These are phyloP conservation scores for Monomorium pharaonis DNA, from an alignment of 1,140 invertebrate genomes.

Conservation along the genomic window DNA sequence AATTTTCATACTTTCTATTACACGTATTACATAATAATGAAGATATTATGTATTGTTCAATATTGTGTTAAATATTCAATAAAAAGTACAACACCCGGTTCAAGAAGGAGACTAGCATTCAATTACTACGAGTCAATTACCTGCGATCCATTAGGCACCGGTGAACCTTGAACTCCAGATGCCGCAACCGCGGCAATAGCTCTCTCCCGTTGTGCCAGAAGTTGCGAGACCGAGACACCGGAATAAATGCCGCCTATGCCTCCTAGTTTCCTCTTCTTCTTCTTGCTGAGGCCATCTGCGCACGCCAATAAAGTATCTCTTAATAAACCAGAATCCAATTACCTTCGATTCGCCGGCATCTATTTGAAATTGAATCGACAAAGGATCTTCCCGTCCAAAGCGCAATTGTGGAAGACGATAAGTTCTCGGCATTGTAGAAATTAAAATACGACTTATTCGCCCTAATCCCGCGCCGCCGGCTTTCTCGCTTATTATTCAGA, in stretches of 20 bases:
- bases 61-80: not conserved
- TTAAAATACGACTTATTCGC: slow-evolving; percentile 62
- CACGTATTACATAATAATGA: not conserved
- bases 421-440: slow-evolving; percentile 35
- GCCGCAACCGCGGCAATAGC: slow-evolving; percentile 78
- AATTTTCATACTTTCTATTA: not conserved
- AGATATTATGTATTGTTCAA: not conserved
- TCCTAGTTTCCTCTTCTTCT: slow-evolving; percentile 88
- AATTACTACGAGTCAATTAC: slow-evolving; percentile 75
- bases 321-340: slow-evolving; percentile 56
- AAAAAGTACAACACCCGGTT: not conserved
- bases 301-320: slow-evolving; percentile 64
- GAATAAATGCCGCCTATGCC: slow-evolving; percentile 85
- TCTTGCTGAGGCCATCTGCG: slow-evolving; percentile 87
- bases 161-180: slow-evolving; percentile 76
- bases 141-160: slow-evolving; percentile 80
- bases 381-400: slow-evolving; percentile 39
- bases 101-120: not conserved
- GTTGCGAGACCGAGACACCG: slow-evolving; percentile 88
- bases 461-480: slow-evolving; percentile 50
- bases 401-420: slow-evolving; percentile 42
- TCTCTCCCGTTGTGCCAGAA: slow-evolving; percentile 88
- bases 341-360: slow-evolving; percentile 45
- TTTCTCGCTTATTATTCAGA: slow-evolving; percentile 63
- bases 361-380: slow-evolving; percentile 54